Base-by-base conservation (phyloP, 2,888 invertebrate species). In the Fabriciana adippe region DNA sequence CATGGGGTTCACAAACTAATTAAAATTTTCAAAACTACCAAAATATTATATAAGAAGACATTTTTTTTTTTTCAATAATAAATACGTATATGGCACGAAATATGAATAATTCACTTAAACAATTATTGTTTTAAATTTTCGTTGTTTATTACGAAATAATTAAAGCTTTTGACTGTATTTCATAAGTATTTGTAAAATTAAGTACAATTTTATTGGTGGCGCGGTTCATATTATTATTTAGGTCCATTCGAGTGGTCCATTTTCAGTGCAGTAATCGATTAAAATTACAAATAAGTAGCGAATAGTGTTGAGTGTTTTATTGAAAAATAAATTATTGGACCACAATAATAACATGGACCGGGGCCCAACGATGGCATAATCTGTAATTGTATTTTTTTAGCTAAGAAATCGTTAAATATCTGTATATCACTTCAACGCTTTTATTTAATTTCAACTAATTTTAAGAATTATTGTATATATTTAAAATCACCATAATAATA, bases 81-180 rank as follows among this genome's bases (percentile, higher is more conserved):
- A 51, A 51, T 51, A 51, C 16, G 16, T 51, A 41, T 65, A 66
- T 66, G 66, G 66, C 66, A 66, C 66, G 48, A 54, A 66, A 66
- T 66, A 60, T 54, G 41, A 53, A 53, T 61, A 53, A 35, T 48
- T 48, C 48, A n/a, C 59, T 48, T 59, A 59, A 59, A 59, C 26
- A 53, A 61, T 61, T 61, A 61, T 61, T 61, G 61, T 61, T 41
- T 18, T 18, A 61, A 35, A 61, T 31, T 59, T 59, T 61, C 61
- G 61, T 61, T 61, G 61, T 61, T 15, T n/a, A 48, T 47, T 48
- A 61, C 16, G 21, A 61, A 51, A 61, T 35, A 61, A 51, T 61
- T 61, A 61, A 61, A 61, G 61, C 61, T 61, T n/a, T 18, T 53
- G n/a, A 41, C 18, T 41, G 35, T 41, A 41, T 48, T 59, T 47